Evolutionary conservation across 2,888 invertebrate genomes (phyloP), one percentile per base, ranked within the genome.

Genomic region (Plebejus melissa): DNA sequence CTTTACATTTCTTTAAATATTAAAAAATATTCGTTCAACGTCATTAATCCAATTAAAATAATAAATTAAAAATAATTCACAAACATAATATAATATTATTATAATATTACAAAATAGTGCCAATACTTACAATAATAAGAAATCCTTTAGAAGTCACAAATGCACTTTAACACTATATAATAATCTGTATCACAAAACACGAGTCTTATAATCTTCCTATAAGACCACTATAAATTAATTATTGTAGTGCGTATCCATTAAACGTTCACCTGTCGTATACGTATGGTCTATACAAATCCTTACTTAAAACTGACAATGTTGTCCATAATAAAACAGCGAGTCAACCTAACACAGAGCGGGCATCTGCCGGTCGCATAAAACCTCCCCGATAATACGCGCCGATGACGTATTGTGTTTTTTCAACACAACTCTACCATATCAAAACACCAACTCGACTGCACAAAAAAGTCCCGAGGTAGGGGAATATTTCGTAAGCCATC

Each of bases 401-500:
- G 86, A 86, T 85, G 84, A 86, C 81, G 84, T 85, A 88, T 88
- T 83, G 82, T 84, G 85, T 85, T 86, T 88, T 87, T 89, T 87
- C 80, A 87, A 90, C 93, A 93, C 92, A 87, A 89, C 92, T 88
- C 89, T 87, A 90, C 92, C 85, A 91, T 89, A 90, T 90, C 84
- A 88, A 87, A 84, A 86, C 91, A 87, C 88, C 86, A 86, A 85
- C 84, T 87, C 87, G 86, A 92, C 91, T 93, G 93, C 90, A 86
- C 81, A 90, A 93, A 93, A 93, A 93, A 90, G 87, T 87, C 87
- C 88, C 85, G 86, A 91, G 88, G 91, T 90, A 91, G 93, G 93
- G 93, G 93, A 92, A 92, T 90, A 90, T 91, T 92, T 93, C 91
- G 93, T 93, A 91, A 91, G 88, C 93, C 91, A 92, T 92, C 91